phyloP scores from a whole-genome alignment of 2,113 vertebrate genomes.

The Corythoichthys haematopterus region DNA sequence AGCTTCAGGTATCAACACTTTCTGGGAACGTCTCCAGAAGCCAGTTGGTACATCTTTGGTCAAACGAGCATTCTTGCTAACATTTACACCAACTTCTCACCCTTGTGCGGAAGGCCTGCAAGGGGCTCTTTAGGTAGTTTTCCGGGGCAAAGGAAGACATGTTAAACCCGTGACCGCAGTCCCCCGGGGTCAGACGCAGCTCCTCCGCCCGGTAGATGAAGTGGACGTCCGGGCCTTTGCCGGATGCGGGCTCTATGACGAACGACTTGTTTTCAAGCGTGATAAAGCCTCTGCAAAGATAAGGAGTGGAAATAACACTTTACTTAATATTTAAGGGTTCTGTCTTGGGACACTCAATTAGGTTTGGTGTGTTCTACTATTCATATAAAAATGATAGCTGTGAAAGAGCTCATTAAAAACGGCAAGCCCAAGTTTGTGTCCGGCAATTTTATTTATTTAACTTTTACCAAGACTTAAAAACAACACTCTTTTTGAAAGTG shows the following conservation, averaged over 20 bases:
- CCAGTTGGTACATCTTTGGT: conserved; percentile 36
- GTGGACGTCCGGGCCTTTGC: conserved; percentile 63
- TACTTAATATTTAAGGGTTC: background rate
- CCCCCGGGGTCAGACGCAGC: conserved; percentile 70
- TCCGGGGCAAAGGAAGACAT: conserved; percentile 47
- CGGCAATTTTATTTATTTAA: background rate
- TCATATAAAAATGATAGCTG: background rate
- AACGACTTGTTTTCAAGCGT: conserved; percentile 80
- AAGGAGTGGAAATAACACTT: conserved; percentile 21
- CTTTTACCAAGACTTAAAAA: background rate
- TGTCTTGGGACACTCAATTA: background rate
- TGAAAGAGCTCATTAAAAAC: background rate
- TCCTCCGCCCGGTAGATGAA: conserved; percentile 78
- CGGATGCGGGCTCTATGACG: conserved; percentile 79
- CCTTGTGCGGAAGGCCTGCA: conserved; percentile 69
- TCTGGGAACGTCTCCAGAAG: conserved; percentile 43
- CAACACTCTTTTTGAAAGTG: background rate
- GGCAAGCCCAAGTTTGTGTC: background rate
- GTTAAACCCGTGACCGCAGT: conserved; percentile 80
- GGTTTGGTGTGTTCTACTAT: background rate
- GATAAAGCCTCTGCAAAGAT: conserved; percentile 84
- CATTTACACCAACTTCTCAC: conserved; percentile 65
- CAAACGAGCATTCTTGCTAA: conserved; percentile 14
- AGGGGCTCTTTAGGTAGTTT: conserved; percentile 39
- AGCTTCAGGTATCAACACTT: conserved; percentile 35